Base-by-base conservation (phyloP, 2,797 vertebrate species). In the Nothura maculosa region DNA sequence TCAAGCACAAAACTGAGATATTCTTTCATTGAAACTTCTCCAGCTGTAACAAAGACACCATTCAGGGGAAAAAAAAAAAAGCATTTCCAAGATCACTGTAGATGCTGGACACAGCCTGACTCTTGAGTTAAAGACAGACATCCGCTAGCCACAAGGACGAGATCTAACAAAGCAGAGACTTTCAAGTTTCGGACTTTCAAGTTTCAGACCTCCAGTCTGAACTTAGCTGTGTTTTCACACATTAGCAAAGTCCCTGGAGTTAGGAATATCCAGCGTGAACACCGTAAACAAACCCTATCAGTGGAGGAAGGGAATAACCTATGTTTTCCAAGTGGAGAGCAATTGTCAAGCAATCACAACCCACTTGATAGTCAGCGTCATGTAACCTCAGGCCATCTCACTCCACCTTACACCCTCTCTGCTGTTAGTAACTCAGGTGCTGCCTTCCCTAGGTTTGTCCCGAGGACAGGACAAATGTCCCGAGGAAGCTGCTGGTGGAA, bases 201-300 rank as follows among this genome's bases (percentile, higher is more conserved):
- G 75, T 72, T 16, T 45, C 25, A 90, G 79, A 83, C 10, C 57
- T 73, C 52, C 76, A 21, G 57, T 87, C 81, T 81, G 82, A 93
- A 92, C 34, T 92, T 93, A 81, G 86, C 85, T 93, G 5, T 64
- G 74, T 95, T 95, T 92, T 91, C 87, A 90, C 78, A 96, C 64
- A 95, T 91, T 63, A 55, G 57, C 72, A 89, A 42, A 55, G 79
- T 78, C 76, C 45, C 63, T 6, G 4, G 68, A 90, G 89, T 62
- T 84, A 81, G 87, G 86, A 93, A 83, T 82, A 91, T 1, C 57
- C 78, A 80, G 60, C 38, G 24, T 3, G 72, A 54, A 86, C 81
- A 92, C 93, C 6, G 63, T 95, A 95, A 96, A 87, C 89, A 95
- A 77, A n/a, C 87, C 88, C 89, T 96, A 82, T 92, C 93, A 85